A percentile compares a stretch with the other conserved stretches of the same genome.
Conservation (phyloP, 1,140 invertebrate genomes). For the Carcinoscorpius rotundicauda region DNA sequence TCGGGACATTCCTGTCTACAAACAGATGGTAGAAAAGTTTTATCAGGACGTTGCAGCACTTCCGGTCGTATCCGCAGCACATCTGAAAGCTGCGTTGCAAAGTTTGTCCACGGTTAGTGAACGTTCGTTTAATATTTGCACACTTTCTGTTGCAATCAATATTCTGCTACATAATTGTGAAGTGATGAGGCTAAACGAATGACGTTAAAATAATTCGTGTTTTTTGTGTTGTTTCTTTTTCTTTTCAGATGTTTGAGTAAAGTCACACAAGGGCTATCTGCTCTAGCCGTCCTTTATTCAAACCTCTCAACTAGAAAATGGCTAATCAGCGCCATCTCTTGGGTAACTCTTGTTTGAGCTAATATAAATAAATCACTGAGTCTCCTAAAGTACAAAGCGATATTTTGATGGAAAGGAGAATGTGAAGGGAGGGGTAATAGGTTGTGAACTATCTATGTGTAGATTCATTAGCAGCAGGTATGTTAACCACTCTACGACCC, state of each 20-base stretch:
- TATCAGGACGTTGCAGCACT: conserved; percentile 70
- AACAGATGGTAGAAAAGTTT: conserved; percentile 71
- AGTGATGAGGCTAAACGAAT: not conserved
- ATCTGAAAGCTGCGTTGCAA: conserved; percentile 83
- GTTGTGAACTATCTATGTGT: no score
- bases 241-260: not conserved
- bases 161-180: not conserved
- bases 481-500: no score
- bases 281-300: not conserved
- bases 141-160: not conserved
- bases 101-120: conserved; percentile 58
- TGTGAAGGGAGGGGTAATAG: no score
- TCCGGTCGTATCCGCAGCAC: conserved; percentile 79
- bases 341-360: no score
- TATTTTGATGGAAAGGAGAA: no score
- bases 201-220: no score
- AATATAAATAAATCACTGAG: no score
- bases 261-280: not conserved
- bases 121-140: not conserved
- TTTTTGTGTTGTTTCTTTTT: no score
- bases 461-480: no score
- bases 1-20: conserved; percentile 80
- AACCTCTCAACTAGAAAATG: not conserved
- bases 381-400: no score
- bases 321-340: no score